Evolutionary conservation across 1,140 invertebrate species (phyloP).

Genomic region (Tachypleus tridentatus): DNA sequence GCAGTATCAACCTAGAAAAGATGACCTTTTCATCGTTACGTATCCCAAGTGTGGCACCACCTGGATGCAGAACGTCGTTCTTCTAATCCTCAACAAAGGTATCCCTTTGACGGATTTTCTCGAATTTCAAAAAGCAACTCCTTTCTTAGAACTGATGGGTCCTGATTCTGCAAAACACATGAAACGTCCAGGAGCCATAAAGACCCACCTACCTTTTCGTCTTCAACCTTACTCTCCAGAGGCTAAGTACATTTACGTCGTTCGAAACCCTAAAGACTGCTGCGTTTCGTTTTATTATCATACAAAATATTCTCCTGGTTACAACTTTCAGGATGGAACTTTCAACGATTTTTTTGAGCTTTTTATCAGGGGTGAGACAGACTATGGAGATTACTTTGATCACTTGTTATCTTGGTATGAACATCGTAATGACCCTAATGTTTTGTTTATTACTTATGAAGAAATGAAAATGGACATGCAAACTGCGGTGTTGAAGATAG

Average conservation of each 20-base stretch:
- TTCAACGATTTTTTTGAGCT: slow-evolving; percentile 32
- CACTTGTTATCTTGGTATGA: slow-evolving; percentile 31
- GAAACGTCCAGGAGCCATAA: slow-evolving; percentile 26
- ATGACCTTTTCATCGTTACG: slow-evolving; percentile 19
- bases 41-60: slow-evolving; percentile 28
- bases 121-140: neutral
- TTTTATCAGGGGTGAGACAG: slow-evolving; percentile 29
- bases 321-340: slow-evolving; percentile 19
- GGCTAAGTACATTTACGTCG: slow-evolving; percentile 54
- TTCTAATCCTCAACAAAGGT: slow-evolving; percentile 12
- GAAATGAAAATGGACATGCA: slow-evolving; percentile 18
- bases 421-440: slow-evolving; percentile 27
- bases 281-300: slow-evolving; percentile 72
- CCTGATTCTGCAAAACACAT: slow-evolving; percentile 4
- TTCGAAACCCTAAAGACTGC: slow-evolving; percentile 72
- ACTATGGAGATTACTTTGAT: slow-evolving; percentile 34
- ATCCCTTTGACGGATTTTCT: neutral
- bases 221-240: slow-evolving; percentile 42
- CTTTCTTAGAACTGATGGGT: slow-evolving; percentile 11
- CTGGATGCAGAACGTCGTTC: slow-evolving; percentile 31
- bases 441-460: slow-evolving; percentile 30
- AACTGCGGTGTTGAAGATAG: slow-evolving; percentile 7
- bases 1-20: slow-evolving; percentile 17
- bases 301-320: slow-evolving; percentile 44
- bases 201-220: slow-evolving; percentile 62